Evolutionary conservation across 2,113 vertebrate species (phyloP).

Genomic region (Phoxinus phoxinus): DNA sequence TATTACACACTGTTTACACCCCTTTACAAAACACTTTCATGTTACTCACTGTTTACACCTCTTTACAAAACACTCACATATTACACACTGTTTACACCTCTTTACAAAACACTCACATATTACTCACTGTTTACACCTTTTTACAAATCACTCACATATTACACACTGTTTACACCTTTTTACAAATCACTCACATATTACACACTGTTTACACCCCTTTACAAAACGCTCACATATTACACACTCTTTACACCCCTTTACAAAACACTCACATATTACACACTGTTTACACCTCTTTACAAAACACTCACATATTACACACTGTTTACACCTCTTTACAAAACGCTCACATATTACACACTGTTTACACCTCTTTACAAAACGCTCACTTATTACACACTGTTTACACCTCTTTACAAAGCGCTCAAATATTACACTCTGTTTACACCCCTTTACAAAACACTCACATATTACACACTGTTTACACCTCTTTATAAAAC

Average conservation of each 20-base stretch:
- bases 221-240: not conserved
- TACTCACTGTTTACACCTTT: no score
- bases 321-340: slow-evolving; percentile 17
- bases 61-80: not conserved
- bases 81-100: not conserved
- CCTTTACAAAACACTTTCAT: not conserved
- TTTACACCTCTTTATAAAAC: slow-evolving; percentile 25
- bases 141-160: no score
- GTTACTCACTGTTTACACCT: not conserved
- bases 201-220: not conserved
- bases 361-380: not conserved
- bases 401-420: no score
- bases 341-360: not conserved
- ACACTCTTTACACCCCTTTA: no score
- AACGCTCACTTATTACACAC: slow-evolving; percentile 1
- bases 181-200: not conserved
- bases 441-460: no score
- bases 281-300: no score
- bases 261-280: no score
- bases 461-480: no score
- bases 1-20: not conserved
- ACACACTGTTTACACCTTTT: slow-evolving; percentile 7
- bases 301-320: no score
- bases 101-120: no score
- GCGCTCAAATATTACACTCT: no score